Evolutionary conservation across 2,113 vertebrate species (phyloP).

Genomic region (Rhinichthys klamathensis): DNA sequence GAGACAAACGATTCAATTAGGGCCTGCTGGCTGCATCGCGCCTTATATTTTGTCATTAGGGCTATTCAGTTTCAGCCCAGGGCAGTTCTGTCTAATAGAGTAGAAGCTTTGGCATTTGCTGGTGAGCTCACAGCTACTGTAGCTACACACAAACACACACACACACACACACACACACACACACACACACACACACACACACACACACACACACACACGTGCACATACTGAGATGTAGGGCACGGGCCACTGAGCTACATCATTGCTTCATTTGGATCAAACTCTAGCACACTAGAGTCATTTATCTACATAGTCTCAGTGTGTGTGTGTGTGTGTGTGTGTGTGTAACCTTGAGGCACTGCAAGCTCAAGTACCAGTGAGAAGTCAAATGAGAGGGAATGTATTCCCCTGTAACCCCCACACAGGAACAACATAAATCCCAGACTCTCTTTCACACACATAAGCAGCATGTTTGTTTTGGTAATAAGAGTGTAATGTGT

Average conservation of each 20-base stretch:
- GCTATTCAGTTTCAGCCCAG: constrained; percentile 40
- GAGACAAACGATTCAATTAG: constrained; percentile 51
- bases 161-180: no score
- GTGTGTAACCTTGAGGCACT: constrained; percentile 68
- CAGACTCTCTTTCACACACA: background rate
- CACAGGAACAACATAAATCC: constrained; percentile 19
- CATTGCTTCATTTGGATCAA: constrained; percentile 77
- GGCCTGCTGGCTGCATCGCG: constrained; percentile 24
- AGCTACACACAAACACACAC: background rate
- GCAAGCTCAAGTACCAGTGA: constrained; percentile 57
- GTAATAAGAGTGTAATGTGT: constrained; percentile 34
- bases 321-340: constrained; percentile 51
- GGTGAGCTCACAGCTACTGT: constrained; percentile 43
- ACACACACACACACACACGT: constrained; percentile 39
- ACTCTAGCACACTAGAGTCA: constrained; percentile 67
- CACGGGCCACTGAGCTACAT: constrained; percentile 75
- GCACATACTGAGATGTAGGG: constrained; percentile 56
- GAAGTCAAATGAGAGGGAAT: constrained; percentile 65
- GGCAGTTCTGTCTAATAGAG: constrained; percentile 45
- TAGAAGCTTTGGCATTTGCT: constrained; percentile 41
- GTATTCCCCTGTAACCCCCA: constrained; percentile 62
- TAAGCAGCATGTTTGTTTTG: constrained; percentile 30
- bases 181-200: constrained; percentile 42
- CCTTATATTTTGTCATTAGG: constrained; percentile 54
- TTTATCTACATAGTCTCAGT: constrained; percentile 75